Conservation (phyloP, 2,113 vertebrate genomes). For the Neodon shergylaensis region DNA sequence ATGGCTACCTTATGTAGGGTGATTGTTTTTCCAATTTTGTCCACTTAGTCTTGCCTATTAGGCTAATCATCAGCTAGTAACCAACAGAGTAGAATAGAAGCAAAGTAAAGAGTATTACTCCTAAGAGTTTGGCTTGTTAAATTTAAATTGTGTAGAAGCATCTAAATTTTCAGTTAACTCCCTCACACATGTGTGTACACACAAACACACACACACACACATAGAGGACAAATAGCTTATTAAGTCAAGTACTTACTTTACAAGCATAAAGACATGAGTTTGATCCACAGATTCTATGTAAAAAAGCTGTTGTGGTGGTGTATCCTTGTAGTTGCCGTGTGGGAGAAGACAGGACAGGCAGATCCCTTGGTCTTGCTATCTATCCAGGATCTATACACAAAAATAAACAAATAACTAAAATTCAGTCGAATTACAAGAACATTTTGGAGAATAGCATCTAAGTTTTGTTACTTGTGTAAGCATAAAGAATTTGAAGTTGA, state of each 20-base stretch:
- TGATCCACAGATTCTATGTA: no score
- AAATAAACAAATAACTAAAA: not conserved
- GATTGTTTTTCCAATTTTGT: not conserved
- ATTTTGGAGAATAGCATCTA: not conserved
- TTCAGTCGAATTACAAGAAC: not conserved
- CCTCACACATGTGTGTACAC: not conserved
- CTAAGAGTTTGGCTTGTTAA: not conserved
- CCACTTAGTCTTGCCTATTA: not conserved
- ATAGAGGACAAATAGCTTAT: not conserved
- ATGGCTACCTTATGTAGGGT: not conserved
- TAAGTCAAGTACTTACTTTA: not conserved
- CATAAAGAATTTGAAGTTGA: constrained; percentile 35
- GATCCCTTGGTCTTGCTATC: not conserved
- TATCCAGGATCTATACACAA: not conserved
- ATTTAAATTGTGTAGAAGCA: not conserved
- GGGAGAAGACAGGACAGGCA: not conserved
- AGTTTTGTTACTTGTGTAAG: not conserved
- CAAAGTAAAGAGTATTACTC: no score
- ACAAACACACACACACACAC: not conserved
- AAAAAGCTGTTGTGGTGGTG: not conserved
- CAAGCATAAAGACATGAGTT: not conserved
- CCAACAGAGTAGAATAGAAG: not conserved
- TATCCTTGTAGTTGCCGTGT: not conserved
- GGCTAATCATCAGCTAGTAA: not conserved
- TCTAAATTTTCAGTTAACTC: not conserved